Evolutionary conservation across 2,888 invertebrate species (phyloP).

Genomic region (Hedychridium roseum): DNA sequence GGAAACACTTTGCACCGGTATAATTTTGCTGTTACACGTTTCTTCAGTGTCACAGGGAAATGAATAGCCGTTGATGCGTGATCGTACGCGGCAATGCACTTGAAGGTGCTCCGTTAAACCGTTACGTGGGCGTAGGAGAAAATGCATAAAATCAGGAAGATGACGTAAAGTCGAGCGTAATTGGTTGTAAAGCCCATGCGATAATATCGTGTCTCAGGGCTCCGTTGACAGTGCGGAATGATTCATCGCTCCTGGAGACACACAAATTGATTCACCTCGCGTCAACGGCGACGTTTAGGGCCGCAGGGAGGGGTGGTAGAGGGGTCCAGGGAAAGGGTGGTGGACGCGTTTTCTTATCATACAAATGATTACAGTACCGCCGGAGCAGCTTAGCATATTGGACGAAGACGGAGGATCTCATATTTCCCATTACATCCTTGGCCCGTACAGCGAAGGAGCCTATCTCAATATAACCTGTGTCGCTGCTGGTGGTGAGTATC

Average conservation of each 20-base stretch:
- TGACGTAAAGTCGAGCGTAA: too few species aligned
- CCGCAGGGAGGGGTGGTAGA: constrained; percentile 1
- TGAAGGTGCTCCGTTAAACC: too few species aligned
- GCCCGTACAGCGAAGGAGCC: constrained; percentile 86
- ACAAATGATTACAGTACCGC: constrained; percentile 74
- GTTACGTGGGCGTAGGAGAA: too few species aligned
- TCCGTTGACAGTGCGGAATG: constrained; percentile 9
- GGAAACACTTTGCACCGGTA: too few species aligned
- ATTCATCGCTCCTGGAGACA: constrained; percentile 21
- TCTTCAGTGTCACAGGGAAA: too few species aligned
- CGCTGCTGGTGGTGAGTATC: constrained; percentile 79
- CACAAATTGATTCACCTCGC: constrained; percentile 31
- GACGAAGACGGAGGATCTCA: constrained; percentile 77
- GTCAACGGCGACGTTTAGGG: constrained; percentile 1
- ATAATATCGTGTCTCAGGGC: constrained; percentile 1
- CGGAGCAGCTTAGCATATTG: constrained; percentile 80
- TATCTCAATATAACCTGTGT: constrained; percentile 85
- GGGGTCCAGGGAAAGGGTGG: not conserved
- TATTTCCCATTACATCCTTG: constrained; percentile 79
- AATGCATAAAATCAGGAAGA: too few species aligned
- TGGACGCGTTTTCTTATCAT: constrained; percentile 10
- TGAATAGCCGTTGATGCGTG: too few species aligned
- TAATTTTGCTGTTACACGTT: too few species aligned
- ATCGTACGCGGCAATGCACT: too few species aligned
- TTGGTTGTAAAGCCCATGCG: too few species aligned